A percentile compares a stretch with the other conserved stretches of the same genome.
Evolutionary conservation across 2,797 vertebrate genomes (phyloP).

Genomic region (Anguilla pacifica): DNA sequence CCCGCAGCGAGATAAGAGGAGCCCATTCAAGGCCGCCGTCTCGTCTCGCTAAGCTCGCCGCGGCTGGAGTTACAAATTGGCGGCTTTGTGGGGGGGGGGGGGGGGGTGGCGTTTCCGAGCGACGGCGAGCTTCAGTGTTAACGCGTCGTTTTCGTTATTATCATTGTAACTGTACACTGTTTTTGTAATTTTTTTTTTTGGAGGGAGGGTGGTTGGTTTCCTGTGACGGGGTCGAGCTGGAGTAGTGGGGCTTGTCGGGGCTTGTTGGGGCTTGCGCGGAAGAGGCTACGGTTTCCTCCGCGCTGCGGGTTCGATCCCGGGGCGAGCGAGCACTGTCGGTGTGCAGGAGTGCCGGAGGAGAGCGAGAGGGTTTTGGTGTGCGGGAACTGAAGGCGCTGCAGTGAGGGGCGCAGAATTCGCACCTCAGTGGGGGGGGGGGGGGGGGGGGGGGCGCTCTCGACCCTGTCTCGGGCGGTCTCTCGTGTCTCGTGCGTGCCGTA

Average conservation of each 20-base stretch:
- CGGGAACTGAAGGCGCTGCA: no score
- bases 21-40: not conserved
- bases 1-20: conserved; percentile 7
- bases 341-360: no score
- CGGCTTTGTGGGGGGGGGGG: not conserved
- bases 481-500: no score
- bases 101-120: not conserved
- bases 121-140: not conserved
- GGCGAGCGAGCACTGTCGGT: not conserved
- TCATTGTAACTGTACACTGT: conserved; percentile 18
- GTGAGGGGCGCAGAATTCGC: no score
- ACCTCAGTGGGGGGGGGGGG: no score
- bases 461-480: no score
- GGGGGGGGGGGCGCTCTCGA: no score
- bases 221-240: not conserved
- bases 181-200: not conserved
- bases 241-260: conserved; percentile 42
- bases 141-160: not conserved
- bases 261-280: conserved; percentile 66
- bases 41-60: not conserved
- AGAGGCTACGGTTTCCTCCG: conserved; percentile 54
- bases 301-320: conserved; percentile 55
- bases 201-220: not conserved
- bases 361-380: not conserved
- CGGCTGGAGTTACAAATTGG: not conserved